A percentile compares a stretch with the other conserved stretches of the same genome.
Evolutionary conservation across 2,888 invertebrate species (phyloP).

Genomic region (Lepidochitona cinerea): DNA sequence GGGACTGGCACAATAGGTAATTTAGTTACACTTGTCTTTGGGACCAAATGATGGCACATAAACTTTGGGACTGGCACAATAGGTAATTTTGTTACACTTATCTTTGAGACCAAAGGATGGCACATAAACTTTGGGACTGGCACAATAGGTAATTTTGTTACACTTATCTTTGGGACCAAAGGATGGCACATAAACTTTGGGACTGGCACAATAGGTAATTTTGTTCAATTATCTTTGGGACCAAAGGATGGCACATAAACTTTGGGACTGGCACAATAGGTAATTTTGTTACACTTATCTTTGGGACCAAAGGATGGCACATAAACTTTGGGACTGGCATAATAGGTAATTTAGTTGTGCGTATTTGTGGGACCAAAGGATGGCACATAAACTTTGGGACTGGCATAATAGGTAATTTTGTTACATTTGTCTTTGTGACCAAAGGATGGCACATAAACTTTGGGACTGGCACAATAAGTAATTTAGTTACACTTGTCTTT

Average conservation of each 20-base stretch:
- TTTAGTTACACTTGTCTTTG: too few species aligned
- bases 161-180: too few species aligned
- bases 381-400: slow-evolving; percentile 63
- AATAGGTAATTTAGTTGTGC: too few species aligned
- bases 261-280: neutral
- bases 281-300: too few species aligned
- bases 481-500: neutral
- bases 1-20: neutral
- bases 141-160: slow-evolving; percentile 63
- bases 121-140: slow-evolving; percentile 61
- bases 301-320: neutral
- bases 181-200: too few species aligned
- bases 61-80: neutral
- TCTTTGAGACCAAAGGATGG: slow-evolving; percentile 66
- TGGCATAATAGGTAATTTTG: slow-evolving; percentile 61
- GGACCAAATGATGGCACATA: neutral
- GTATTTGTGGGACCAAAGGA: slow-evolving; percentile 64
- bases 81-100: too few species aligned
- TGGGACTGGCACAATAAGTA: too few species aligned
- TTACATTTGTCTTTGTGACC: too few species aligned
- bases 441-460: too few species aligned
- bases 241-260: neutral
- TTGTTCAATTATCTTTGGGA: too few species aligned
- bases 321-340: neutral
- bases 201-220: too few species aligned